Base-by-base conservation (phyloP, 30 jellyfish, hydroid and myxozoan species). In the Hydra vulgaris region DNA sequence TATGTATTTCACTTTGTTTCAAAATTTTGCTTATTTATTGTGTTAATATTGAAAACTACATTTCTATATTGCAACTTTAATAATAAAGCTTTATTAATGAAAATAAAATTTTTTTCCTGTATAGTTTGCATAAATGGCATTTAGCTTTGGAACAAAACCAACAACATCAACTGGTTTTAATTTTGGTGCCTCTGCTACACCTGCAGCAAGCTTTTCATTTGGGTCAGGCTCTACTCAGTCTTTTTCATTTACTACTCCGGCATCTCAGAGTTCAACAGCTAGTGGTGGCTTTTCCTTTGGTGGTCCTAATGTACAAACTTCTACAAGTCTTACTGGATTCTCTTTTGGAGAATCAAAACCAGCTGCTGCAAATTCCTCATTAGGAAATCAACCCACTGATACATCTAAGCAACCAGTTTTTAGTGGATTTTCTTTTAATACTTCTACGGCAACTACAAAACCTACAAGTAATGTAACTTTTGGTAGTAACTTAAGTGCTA, bases 211-310 rank as follows among this genome's bases (percentile, higher is more conserved):
- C 3, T 78, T 78, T 56, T 78, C 85, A 0, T 78, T 78, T 78
- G 85, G 85, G 19, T 7, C 83, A 52, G 21, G 27, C 19, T 7
- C 80, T 52, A 19, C 73, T 19, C 75, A 5, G 27, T 17, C 77
- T 55, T 27, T 53, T 54, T 78, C 27, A 24, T 12, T 53, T 54
- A 21, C 22, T 25, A 12, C 54, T 17, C 7, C 61, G 1, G n/a
- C 61, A 78, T 78, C 75, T 8, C 26, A 20, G 8, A 23, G n/a
- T n/a, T n/a, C 85, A 12, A 18, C 85, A 78, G 53, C 26, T 18
- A 19, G 53, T 20, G 78, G 85, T 4, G 80, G 85, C n/a, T 78
- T 78, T 66, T 53, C 85, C n/a, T 78, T 78, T 20, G 77, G 78
- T 18, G 56, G 68, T 12, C n/a, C 3, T 1, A 20, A 20, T 15